Evolutionary conservation across 2,888 invertebrate species (phyloP), one percentile per base, ranked within the genome.

Genomic region (Volucella inanis): DNA sequence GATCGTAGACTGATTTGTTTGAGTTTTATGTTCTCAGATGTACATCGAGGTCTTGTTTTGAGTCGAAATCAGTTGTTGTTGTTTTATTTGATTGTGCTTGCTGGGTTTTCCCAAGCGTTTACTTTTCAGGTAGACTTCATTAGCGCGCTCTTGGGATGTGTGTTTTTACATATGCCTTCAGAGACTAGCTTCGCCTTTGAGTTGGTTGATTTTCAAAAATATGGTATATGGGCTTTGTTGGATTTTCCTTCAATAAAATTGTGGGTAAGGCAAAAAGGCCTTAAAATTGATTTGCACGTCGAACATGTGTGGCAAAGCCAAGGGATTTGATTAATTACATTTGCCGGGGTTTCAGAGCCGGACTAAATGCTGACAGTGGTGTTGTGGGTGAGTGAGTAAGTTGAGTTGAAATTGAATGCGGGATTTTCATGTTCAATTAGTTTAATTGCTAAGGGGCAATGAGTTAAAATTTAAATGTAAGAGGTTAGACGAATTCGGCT

Each of bases 91-190:
- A 62, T 75, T 15, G 15, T 70, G 38, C 50, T 49, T 45, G 38
- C 61, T 59, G 79, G 80, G 79, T 75, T 50, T 71, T 84, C 47
- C 80, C 84, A 54, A 62, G 47, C 47, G 39, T 81, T 70, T 15
- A 81, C 81, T 81, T 81, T 75, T 50, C 81, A 75, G 59, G 59
- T 52, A 47, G 38, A 75, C 81, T 81, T 81, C 11, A 38, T 31
- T 41, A 38, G 14, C n/a, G 12, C 39, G 3, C 22, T 22, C 22
- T 22, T 3, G 18, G 49, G 11, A 47, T n/a, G 22, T 57, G 15
- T 45, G 11, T 50, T 18, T 47, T 49, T 9, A 45, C 38, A 45
- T n/a, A 49, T 41, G 10, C 39, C 4, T 39, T 4, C 12, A 59
- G 18, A 64, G 64, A 31, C 14, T 31, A 12, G 45, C 14, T 22